These are phyloP conservation scores for Drosophila sordidula DNA, from an alignment of 2,888 invertebrate genomes.

Conservation along the genomic window DNA sequence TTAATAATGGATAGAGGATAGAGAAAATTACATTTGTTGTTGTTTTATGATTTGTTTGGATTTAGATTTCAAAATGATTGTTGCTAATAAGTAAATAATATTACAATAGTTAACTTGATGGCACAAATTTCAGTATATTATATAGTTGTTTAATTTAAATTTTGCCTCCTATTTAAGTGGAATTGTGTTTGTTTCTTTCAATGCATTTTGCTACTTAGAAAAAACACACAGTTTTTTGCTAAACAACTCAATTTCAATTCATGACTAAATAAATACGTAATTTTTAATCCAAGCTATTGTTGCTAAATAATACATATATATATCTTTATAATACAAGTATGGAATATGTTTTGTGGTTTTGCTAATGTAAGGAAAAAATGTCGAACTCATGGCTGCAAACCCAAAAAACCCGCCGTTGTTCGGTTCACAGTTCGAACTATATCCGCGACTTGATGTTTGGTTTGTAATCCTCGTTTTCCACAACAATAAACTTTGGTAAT, in stretches of 20 bases:
- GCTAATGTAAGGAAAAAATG: neutral
- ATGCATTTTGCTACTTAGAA: slow-evolving; percentile 37
- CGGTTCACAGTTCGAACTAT: too few relatives aligned
- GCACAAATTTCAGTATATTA: slow-evolving; percentile 16
- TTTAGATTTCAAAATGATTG: slow-evolving; percentile 40
- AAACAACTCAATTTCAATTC: slow-evolving; percentile 19
- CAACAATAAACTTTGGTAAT: too few relatives aligned
- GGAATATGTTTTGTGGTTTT: slow-evolving; percentile 7
- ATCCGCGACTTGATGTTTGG: too few relatives aligned
- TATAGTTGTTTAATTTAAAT: slow-evolving; percentile 3
- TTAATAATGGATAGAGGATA: slow-evolving; percentile 56
- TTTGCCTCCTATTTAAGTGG: slow-evolving; percentile 26
- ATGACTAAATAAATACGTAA: slow-evolving; percentile 32
- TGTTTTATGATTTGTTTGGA: neutral
- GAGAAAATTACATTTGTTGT: slow-evolving; percentile 55
- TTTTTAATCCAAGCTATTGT: slow-evolving; percentile 9
- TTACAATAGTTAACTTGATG: slow-evolving; percentile 23
- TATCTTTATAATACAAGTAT: slow-evolving; percentile 9
- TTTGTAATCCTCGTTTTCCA: neutral
- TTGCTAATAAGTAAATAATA: slow-evolving; percentile 36
- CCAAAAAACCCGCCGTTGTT: neutral
- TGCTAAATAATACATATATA: slow-evolving; percentile 1
- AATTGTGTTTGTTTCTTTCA: slow-evolving; percentile 70
- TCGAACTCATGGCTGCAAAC: neutral
- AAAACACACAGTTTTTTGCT: slow-evolving; percentile 22